Evolutionary conservation across 2,113 vertebrate genomes (phyloP), one percentile per base, ranked within the genome.

Genomic region (Antechinus stuartii): DNA sequence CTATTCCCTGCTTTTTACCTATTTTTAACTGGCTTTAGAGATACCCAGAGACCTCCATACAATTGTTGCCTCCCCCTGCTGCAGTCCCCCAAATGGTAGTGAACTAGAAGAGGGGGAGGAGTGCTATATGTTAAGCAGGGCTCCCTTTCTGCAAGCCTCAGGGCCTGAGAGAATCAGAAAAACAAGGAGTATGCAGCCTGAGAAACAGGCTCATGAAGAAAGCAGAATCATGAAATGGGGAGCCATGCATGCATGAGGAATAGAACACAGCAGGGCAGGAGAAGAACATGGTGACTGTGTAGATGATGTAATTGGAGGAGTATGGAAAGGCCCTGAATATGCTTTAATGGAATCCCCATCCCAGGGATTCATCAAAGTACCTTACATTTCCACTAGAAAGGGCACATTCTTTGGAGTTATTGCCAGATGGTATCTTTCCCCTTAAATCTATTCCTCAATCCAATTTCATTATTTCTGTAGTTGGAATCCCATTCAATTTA

Each of bases 71-170:
- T 84, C 89, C 52, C 53, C 50, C 25, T 95, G 54, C 94, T 95
- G 54, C 19, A 93, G 30, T 84, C 68, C 68, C n/a, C 68, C 68
- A 84, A 84, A 92, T 90, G 56, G 12, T 92, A n/a, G 91, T 93
- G 90, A 94, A 94, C 94, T 52, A 23, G 50, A 95, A 61, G 92
- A 54, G 95, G 94, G 92, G 89, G 92, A 76, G 49, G 27, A 90
- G 68, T 42, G 19, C 19, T 42, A 8, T 76, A 46, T 42, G 19
- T 11, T 50, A 50, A 89, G 26, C 24, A 54, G 3, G 52, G 57
- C 93, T 93, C 90, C 42, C 56, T 94, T 95, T 90, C 84, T 25
- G 14, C 50, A 94, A 35, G n/a, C 23, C 6, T n/a, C 23, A 16
- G 68, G 68, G n/a, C n/a, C 30, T 16, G 30, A 16, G 61, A 42